Percentiles rank a stretch among this genome's conserved stretches.
These are phyloP conservation scores for Lepilemur ruficaudatus DNA, from an alignment of 2,797 vertebrate genomes.

Conservation along the genomic window DNA sequence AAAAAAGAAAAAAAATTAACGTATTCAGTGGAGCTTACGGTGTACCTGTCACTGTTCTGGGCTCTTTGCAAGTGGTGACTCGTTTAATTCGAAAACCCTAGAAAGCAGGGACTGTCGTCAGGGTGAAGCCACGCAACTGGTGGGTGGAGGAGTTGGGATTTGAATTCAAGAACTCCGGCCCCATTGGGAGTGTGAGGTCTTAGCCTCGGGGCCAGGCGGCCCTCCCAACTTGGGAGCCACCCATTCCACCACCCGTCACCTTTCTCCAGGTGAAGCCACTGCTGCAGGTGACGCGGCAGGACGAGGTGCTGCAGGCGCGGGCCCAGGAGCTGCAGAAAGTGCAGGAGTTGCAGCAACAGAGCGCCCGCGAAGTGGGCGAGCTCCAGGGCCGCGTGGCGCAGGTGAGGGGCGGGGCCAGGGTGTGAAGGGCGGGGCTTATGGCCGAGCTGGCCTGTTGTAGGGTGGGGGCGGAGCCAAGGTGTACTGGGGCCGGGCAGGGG, in stretches of 20 bases:
- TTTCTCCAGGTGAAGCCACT: constrained; percentile 91
- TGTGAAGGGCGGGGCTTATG: neutral
- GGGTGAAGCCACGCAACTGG: neutral
- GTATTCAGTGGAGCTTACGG: neutral
- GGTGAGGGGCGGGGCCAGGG: constrained; percentile 79
- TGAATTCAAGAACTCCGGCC: fast-evolving
- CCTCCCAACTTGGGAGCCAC: neutral
- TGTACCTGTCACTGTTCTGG: neutral
- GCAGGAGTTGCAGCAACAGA: constrained; percentile 88
- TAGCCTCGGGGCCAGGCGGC: neutral
- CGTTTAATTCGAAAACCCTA: neutral
- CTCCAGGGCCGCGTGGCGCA: constrained; percentile 89
- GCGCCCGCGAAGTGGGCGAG: constrained; percentile 88
- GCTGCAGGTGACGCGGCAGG: constrained; percentile 93
- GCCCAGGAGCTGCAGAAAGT: constrained; percentile 91
- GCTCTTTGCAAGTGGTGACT: neutral
- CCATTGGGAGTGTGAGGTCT: neutral
- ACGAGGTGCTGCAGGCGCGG: constrained; percentile 92
- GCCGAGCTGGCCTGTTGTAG: neutral
- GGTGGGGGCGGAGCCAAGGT: neutral
- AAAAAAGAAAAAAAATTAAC: neutral
- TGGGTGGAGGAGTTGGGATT: neutral
- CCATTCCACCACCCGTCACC: too few relatives aligned
- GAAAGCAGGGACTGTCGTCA: too few relatives aligned
- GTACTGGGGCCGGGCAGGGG: fast-evolving